Conservation (phyloP, 2,113 vertebrate species). For the Neolamprologus brichardi region DNA sequence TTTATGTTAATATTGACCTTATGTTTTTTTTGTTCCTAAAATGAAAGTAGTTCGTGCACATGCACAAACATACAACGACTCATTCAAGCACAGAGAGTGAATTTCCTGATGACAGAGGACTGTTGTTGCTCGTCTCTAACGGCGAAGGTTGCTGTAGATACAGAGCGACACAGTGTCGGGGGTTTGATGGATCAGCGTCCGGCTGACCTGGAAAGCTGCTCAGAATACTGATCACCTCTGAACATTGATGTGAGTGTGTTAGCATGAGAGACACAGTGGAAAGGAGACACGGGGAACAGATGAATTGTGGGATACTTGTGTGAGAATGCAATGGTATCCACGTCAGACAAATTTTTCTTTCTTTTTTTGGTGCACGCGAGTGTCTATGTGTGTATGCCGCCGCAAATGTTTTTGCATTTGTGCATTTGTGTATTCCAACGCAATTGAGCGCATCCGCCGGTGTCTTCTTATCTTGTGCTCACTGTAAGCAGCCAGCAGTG, state of each 20-base stretch:
- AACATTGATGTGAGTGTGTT: slow-evolving; percentile 39
- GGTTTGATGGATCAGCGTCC: slow-evolving; percentile 65
- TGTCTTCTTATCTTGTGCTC: slow-evolving; percentile 21
- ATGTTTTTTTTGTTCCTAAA: neutral
- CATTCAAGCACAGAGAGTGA: neutral
- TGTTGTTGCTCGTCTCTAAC: slow-evolving; percentile 29
- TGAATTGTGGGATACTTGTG: neutral
- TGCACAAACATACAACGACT: neutral
- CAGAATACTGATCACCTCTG: slow-evolving; percentile 48
- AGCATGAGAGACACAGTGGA: neutral
- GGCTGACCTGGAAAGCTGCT: slow-evolving; percentile 46
- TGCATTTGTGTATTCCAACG: neutral
- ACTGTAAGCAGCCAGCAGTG: slow-evolving; percentile 5
- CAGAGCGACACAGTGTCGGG: slow-evolving; percentile 51
- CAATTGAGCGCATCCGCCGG: slow-evolving; percentile 20
- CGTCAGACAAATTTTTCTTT: neutral
- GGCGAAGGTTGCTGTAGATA: slow-evolving; percentile 55
- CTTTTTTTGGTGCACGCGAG: neutral
- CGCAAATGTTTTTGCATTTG: slow-evolving; percentile 17
- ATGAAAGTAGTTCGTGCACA: neutral
- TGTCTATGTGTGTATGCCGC: neutral
- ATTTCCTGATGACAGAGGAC: slow-evolving; percentile 33
- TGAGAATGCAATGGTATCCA: neutral
- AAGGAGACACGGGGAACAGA: neutral
- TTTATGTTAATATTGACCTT: neutral